These are phyloP conservation scores for Brassicogethes aeneus DNA, from an alignment of 2,888 invertebrate species.

Conservation along the genomic window DNA sequence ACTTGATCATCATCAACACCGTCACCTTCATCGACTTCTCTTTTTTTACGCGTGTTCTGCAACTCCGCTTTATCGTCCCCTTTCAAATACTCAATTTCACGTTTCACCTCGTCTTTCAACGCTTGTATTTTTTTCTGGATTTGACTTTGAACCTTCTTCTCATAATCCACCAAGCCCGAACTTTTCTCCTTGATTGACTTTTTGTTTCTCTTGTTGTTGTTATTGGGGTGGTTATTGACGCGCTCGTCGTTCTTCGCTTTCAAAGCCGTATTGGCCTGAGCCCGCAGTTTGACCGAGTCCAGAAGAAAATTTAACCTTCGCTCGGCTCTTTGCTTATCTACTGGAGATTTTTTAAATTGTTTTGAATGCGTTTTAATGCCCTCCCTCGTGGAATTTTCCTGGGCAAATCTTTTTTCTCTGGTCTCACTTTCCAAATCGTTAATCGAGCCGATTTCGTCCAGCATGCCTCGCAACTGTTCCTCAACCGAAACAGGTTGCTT, in stretches of 20 bases:
- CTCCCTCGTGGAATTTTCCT: slow-evolving; percentile 10
- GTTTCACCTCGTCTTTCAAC: slow-evolving; percentile 28
- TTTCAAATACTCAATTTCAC: slow-evolving; percentile 23
- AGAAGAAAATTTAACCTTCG: background rate
- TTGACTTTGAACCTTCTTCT: slow-evolving; percentile 23
- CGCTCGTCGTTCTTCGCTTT: no score
- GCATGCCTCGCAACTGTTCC: slow-evolving; percentile 21
- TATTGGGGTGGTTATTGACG: no score
- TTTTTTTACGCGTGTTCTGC: slow-evolving; percentile 21
- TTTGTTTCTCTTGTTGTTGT: no score
- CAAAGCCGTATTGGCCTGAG: background rate
- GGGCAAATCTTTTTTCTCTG: slow-evolving; percentile 18
- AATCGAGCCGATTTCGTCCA: slow-evolving; percentile 28
- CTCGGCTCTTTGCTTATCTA: no score
- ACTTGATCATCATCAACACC: background rate
- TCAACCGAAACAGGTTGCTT: slow-evolving; percentile 15
- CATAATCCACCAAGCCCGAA: slow-evolving; percentile 14
- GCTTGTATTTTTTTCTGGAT: slow-evolving; percentile 26
- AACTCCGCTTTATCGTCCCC: slow-evolving; percentile 6
- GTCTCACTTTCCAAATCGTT: slow-evolving; percentile 20
- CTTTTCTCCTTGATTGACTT: background rate
- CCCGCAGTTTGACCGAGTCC: background rate
- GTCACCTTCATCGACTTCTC: slow-evolving; percentile 19
- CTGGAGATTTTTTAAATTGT: no score
- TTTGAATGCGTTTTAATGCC: background rate